A percentile compares a stretch with the other conserved stretches of the same genome.
Conservation (phyloP, 2,888 invertebrate genomes). For the Bellardia bayeri region DNA sequence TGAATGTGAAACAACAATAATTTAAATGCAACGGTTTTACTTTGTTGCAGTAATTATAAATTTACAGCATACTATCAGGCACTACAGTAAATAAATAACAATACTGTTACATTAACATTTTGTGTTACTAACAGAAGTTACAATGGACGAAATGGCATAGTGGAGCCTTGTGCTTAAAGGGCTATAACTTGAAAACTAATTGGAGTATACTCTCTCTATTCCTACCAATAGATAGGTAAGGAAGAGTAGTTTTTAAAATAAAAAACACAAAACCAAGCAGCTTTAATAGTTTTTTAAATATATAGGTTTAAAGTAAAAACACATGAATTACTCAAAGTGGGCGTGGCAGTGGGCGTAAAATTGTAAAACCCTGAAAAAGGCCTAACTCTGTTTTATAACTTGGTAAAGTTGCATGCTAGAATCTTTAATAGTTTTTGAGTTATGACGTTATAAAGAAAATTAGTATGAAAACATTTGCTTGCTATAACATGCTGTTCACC, state of each 20-base stretch:
- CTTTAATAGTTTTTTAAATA: not conserved
- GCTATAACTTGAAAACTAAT: not conserved
- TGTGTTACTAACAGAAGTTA: not conserved
- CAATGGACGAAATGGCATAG: not conserved
- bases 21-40: no score
- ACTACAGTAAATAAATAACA: not conserved
- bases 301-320: not conserved
- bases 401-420: not conserved
- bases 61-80: not conserved
- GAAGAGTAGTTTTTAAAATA: no score
- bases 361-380: not conserved
- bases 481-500: not conserved
- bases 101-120: not conserved
- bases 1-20: no score
- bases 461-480: not conserved
- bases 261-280: not conserved
- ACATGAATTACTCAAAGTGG: not conserved
- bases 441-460: not conserved
- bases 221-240: not conserved
- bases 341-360: constrained; percentile 3
- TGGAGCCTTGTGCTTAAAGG: not conserved
- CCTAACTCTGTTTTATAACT: not conserved
- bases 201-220: not conserved
- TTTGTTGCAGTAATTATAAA: not conserved
- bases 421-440: not conserved